phyloP scores from a whole-genome alignment of 2,888 invertebrate genomes.

The Cacoxenus indagator region DNA sequence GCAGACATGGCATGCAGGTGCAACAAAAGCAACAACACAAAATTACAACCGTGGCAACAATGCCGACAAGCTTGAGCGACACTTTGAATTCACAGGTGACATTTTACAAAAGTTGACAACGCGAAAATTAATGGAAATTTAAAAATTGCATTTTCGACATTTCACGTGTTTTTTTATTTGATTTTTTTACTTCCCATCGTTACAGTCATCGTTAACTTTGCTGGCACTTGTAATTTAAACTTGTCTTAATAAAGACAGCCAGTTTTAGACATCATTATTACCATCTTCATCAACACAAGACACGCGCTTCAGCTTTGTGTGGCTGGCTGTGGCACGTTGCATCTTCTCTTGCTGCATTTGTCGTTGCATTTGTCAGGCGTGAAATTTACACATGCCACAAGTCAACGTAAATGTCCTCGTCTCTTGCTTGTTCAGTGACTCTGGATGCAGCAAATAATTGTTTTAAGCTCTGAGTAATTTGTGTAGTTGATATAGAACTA shows the following conservation, averaged over 20 bases:
- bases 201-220: not conserved
- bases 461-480: not conserved
- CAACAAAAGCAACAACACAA: slow-evolving; percentile 2
- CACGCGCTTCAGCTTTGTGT: too few relatives aligned
- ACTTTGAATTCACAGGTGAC: slow-evolving; percentile 51
- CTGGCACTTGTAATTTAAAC: not conserved
- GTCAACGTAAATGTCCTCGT: not conserved
- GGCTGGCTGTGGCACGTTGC: too few relatives aligned
- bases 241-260: not conserved
- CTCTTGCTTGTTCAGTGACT: not conserved
- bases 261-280: slow-evolving; percentile 1
- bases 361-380: slow-evolving; percentile 18
- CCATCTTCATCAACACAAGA: not conserved
- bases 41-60: not conserved
- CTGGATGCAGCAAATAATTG: not conserved
- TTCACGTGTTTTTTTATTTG: not conserved
- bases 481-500: too few relatives aligned
- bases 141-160: slow-evolving; percentile 53
- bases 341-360: not conserved
- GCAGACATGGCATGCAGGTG: not conserved
- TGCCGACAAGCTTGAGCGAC: slow-evolving; percentile 22
- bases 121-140: slow-evolving; percentile 59
- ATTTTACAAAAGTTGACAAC: slow-evolving; percentile 58
- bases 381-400: slow-evolving; percentile 19
- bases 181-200: not conserved